Evolutionary conservation across 2,888 invertebrate genomes (phyloP), one percentile per base, ranked within the genome.

Genomic region (Nephrocerus scutellatus): DNA sequence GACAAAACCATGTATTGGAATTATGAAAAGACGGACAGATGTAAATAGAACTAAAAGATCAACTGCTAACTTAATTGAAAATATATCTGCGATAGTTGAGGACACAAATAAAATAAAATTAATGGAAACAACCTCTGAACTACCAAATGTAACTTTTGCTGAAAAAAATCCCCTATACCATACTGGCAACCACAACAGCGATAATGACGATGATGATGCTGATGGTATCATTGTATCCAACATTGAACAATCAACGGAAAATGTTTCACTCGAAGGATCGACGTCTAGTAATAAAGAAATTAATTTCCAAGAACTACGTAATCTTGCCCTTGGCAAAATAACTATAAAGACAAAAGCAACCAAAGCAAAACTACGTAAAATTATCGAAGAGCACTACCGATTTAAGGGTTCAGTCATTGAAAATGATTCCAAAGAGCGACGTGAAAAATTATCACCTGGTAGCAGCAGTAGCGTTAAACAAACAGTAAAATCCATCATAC

Each of bases 1-100:
- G 70, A 86, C 84, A 2, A 87, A 83, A 60, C 87, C 89, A 2
- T 80, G 82, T 32, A 73, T 91, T 45, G 86, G 83, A 48, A 82
- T 90, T 53, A 71, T 91, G 53, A 82, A 80, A 63, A 55, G 53
- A 34, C 74, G 80, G 52, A 79, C 75, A 58, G 29, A 24, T 14
- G 23, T 26, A 6, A 29, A 13, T 6, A 41, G 44, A 28, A 5
- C 10, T 1, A 46, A 46, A 28, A 46, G 32, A 10, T 12, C 22
- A 3, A 37, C 26, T 22, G 1, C 21, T 21, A 10, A 5, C 39
- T 19, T 26, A 47, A 30, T 29, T 5, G 8, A 12, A 26, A 38
- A 31, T 10, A 12, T 22, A 18, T 32, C 40, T 18, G 7, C 12
- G 35, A 16, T 16, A 31, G 8, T 40, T 5, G 3, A 18, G 24